Conservation (phyloP, 2,888 invertebrate genomes). For the Leucania comma region DNA sequence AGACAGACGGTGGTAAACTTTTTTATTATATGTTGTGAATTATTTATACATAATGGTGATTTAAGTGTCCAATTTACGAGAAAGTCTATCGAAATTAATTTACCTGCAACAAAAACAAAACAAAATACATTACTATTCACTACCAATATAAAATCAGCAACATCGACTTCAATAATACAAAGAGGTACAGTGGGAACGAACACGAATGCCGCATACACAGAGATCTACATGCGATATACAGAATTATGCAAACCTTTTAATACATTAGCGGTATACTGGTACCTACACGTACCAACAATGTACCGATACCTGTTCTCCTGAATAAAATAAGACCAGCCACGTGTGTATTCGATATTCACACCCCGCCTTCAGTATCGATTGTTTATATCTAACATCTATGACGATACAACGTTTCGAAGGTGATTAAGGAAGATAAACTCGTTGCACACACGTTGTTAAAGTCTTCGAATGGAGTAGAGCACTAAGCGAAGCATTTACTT, state of each 20-base stretch:
- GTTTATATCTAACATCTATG: slow-evolving; percentile 25
- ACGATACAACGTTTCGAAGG: slow-evolving; percentile 32
- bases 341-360: slow-evolving; percentile 35
- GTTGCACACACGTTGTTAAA: slow-evolving; percentile 41
- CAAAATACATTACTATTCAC: background rate
- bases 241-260: slow-evolving; percentile 42
- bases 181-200: slow-evolving; percentile 10
- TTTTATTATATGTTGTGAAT: no score
- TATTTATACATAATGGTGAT: no score
- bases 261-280: slow-evolving; percentile 28
- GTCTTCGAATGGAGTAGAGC: slow-evolving; percentile 25
- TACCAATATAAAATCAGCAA: background rate
- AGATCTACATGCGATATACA: slow-evolving; percentile 4
- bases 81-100: background rate
- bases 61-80: no score
- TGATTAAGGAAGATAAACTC: slow-evolving; percentile 52
- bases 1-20: no score
- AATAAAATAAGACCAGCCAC: slow-evolving; percentile 38
- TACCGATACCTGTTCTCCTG: slow-evolving; percentile 13
- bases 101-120: background rate
- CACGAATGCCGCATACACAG: background rate
- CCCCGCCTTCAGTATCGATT: slow-evolving; percentile 41
- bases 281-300: slow-evolving; percentile 2
- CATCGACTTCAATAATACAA: slow-evolving; percentile 7
- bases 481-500: slow-evolving; percentile 42